phyloP scores from a whole-genome alignment of 2,888 invertebrate genomes.

The Sicus ferrugineus region DNA sequence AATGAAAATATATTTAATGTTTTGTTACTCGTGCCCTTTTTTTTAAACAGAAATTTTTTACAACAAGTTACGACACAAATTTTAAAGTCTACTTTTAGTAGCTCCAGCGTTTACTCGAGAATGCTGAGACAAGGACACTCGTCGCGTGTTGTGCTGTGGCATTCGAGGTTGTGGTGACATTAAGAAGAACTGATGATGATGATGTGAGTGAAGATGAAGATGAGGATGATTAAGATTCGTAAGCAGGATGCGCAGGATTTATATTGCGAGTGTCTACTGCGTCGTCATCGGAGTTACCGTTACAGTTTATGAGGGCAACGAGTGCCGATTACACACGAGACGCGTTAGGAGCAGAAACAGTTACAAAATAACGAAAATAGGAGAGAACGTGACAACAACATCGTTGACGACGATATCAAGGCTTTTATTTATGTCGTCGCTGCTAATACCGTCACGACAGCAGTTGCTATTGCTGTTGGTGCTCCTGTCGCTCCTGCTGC shows the following conservation, averaged over 20 bases:
- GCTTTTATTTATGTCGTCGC: neutral
- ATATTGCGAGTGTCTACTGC: neutral
- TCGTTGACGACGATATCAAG: too few relatives aligned
- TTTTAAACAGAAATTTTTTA: neutral
- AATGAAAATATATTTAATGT: neutral
- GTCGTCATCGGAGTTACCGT: constrained; percentile 3
- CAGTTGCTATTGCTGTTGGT: neutral
- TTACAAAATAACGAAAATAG: neutral
- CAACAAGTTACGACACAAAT: neutral
- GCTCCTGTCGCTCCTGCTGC: neutral
- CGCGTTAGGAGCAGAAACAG: neutral
- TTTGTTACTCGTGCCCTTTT: neutral
- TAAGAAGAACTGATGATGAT: too few relatives aligned
- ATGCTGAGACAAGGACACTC: too few relatives aligned
- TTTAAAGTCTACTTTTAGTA: neutral
- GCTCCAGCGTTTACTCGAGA: too few relatives aligned
- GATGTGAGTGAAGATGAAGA: too few relatives aligned
- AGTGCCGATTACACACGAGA: constrained; percentile 13
- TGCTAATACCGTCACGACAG: neutral
- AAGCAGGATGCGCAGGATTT: too few relatives aligned
- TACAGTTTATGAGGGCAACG: constrained; percentile 16
- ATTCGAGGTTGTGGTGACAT: too few relatives aligned
- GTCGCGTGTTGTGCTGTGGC: too few relatives aligned
- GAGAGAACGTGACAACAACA: too few relatives aligned
- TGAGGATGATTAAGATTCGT: too few relatives aligned